These are phyloP conservation scores for Tragelaphus strepsiceros DNA, from an alignment of 2,113 vertebrate species.

Conservation along the genomic window DNA sequence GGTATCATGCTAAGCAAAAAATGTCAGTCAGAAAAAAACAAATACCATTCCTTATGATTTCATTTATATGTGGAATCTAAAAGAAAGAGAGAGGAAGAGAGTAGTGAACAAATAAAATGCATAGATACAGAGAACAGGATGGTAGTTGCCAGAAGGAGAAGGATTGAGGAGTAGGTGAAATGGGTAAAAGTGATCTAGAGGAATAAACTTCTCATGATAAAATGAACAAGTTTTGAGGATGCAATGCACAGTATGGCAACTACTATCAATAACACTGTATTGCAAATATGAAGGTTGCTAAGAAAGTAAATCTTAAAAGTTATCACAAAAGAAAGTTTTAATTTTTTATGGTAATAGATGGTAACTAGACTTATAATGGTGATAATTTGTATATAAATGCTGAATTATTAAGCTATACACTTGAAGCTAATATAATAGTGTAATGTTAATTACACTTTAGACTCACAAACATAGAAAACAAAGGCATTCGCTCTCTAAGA, in stretches of 20 bases:
- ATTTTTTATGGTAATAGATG: neutral
- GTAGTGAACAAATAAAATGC: neutral
- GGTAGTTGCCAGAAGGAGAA: neutral
- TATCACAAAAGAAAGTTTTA: neutral
- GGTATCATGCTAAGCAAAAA: neutral
- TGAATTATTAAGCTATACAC: neutral
- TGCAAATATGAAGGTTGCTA: neutral
- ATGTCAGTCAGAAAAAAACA: neutral
- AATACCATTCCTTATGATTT: neutral
- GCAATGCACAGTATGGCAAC: neutral
- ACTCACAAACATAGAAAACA: neutral
- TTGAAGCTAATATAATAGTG: neutral
- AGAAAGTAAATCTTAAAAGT: neutral
- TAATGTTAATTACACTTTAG: neutral
- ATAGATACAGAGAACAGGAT: neutral
- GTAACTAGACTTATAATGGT: neutral
- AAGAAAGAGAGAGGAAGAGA: neutral
- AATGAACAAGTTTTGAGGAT: neutral
- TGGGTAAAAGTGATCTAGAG: neutral
- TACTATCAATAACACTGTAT: neutral
- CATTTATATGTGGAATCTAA: neutral
- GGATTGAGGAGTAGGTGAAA: fast-evolving
- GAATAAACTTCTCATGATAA: neutral
- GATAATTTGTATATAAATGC: neutral
- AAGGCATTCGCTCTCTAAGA: neutral